Conservation (phyloP, 2,888 invertebrate species). For the Eristalis pertinax region DNA sequence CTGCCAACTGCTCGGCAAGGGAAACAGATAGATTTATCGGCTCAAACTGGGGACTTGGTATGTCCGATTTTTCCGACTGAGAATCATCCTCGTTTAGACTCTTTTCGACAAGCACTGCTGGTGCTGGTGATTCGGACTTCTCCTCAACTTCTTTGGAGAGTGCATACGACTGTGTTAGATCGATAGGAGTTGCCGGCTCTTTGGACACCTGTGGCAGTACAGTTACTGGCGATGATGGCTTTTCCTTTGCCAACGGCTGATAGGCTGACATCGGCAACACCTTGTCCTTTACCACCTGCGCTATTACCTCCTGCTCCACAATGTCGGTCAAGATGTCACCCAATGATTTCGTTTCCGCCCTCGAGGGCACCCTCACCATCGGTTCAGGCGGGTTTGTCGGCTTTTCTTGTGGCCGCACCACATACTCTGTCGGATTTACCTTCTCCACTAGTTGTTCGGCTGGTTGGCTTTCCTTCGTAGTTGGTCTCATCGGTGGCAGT, state of each 20-base stretch:
- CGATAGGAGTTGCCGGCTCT: background rate
- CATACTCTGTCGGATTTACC: background rate
- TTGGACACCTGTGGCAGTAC: background rate
- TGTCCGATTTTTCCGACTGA: background rate
- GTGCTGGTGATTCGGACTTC: background rate
- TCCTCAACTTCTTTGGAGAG: background rate
- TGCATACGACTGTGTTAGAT: background rate
- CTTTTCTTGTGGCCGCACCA: background rate
- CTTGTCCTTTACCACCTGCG: background rate
- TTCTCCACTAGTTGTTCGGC: background rate
- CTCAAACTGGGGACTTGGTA: background rate
- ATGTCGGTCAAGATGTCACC: constrained; percentile 31
- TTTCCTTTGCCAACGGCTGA: background rate
- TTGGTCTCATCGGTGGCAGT: background rate
- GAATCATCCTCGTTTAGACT: background rate
- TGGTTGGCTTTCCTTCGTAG: background rate
- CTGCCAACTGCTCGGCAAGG: background rate
- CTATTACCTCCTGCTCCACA: constrained; percentile 26
- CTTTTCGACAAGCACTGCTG: background rate
- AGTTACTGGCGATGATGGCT: background rate
- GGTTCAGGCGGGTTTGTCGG: background rate
- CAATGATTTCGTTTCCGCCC: constrained; percentile 24
- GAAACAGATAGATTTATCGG: background rate
- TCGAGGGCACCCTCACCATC: background rate
- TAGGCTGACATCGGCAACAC: background rate